Evolutionary conservation across 2,888 invertebrate species (phyloP), one percentile per base, ranked within the genome.

Genomic region (Drosophila lutescens): DNA sequence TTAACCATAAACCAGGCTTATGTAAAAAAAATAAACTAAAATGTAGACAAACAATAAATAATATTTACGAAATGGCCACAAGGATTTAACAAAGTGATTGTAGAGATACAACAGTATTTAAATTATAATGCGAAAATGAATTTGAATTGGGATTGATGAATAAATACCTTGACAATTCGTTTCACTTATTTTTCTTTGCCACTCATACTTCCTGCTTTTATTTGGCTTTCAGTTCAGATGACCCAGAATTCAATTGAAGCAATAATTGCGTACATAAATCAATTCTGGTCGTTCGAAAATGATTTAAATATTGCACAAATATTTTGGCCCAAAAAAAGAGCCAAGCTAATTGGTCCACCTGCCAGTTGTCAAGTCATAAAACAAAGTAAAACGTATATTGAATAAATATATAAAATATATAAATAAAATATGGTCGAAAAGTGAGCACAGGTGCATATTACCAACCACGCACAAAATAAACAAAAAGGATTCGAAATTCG

Each of bases 181-280:
- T 49, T 49, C 15, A 46, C 34, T 36, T 46, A 36, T 36, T 36
- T 36, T 32, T 10, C 30, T 6, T 17, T 57, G 17, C 8, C n/a
- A 51, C 32, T 59, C 23, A 13, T 26, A 34, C 40, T 41, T 12
- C 20, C 41, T n/a, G 26, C 23, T 26, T 61, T 55, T 32, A 23
- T 58, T 23, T 12, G 9, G 13, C 15, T 10, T 13, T 15, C 1
- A 23, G 47, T 53, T 20, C 32, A 32, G 9, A 40, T 65, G 56
- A 58, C 56, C 41, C 53, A 68, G 54, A 72, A 63, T 51, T 57
- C 73, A 82, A 79, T 79, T 71, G 69, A 49, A 41, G 47, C 77
- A 85, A 73, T 78, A 74, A 74, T 68, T 73, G 51, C 59, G 69
- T 38, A 60, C 63, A 75, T 79, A 79, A 86, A 76, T 83, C 60